Percentiles rank a stretch among this genome's conserved stretches.
phyloP scores from a whole-genome alignment of 2,113 vertebrate species.

The Ptychochromis oligacanthus region DNA sequence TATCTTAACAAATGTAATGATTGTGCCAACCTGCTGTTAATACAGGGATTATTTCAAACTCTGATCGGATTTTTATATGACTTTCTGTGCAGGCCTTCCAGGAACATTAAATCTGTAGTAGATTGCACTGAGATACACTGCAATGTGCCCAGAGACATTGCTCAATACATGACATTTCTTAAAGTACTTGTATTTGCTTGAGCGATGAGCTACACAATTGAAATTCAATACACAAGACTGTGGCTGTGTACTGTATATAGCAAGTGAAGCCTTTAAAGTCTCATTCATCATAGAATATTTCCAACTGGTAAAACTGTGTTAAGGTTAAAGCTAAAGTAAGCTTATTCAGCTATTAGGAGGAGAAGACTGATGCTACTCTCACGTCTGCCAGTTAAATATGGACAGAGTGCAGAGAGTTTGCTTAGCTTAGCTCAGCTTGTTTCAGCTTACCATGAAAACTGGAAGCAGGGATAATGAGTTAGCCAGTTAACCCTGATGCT shows the following conservation, averaged over 20 bases:
- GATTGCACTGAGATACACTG: background rate
- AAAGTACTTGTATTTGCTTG: slow-evolving; percentile 29
- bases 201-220: slow-evolving; percentile 43
- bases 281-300: background rate
- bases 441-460: background rate
- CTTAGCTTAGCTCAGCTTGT: background rate
- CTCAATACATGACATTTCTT: slow-evolving; percentile 22
- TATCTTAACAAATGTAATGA: background rate
- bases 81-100: background rate
- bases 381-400: background rate
- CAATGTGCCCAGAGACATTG: background rate
- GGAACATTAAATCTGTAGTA: slow-evolving; percentile 1
- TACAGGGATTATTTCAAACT: slow-evolving; percentile 22
- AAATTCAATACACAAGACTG: slow-evolving; percentile 25
- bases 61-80: slow-evolving; percentile 21
- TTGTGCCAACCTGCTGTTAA: slow-evolving; percentile 4
- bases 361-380: background rate
- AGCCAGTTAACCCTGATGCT: background rate
- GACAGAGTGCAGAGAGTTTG: background rate
- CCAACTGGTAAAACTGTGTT: background rate
- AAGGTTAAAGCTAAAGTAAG: background rate
- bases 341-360: background rate
- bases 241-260: slow-evolving; percentile 11
- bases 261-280: background rate
- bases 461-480: background rate